These are phyloP conservation scores for Furnarius figulus DNA, from an alignment of 2,113 vertebrate genomes.

Conservation along the genomic window DNA sequence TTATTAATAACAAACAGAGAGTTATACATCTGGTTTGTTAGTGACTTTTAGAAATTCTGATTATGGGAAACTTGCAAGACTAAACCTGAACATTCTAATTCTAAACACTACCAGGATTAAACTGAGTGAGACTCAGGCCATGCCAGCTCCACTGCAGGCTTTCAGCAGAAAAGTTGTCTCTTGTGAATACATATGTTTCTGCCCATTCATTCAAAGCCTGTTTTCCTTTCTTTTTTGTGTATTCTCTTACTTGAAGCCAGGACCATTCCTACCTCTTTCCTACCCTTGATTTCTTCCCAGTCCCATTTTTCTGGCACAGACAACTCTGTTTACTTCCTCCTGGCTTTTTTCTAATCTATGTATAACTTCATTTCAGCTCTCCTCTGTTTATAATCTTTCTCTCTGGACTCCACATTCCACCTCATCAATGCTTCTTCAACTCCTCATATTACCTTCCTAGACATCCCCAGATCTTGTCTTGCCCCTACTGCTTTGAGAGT, in stretches of 20 bases:
- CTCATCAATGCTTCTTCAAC: not conserved
- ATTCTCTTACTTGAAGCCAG: not conserved
- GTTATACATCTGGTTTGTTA: not conserved
- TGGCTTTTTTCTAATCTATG: not conserved
- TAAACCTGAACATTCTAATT: not conserved
- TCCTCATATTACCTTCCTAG: not conserved
- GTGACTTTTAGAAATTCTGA: not conserved
- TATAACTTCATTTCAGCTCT: not conserved
- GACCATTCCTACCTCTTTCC: not conserved
- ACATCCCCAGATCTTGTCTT: not conserved
- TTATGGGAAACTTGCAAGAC: not conserved
- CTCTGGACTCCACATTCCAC: not conserved
- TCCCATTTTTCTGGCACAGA: not conserved
- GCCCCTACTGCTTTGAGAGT: not conserved
- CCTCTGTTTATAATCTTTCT: not conserved
- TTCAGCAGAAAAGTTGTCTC: not conserved
- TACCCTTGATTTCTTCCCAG: not conserved
- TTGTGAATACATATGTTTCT: not conserved
- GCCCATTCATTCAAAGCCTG: not conserved
- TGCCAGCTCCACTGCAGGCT: not conserved
- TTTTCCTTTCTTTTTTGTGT: not conserved
- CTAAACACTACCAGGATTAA: not conserved
- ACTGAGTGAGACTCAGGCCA: not conserved
- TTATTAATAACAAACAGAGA: conserved; percentile 44
- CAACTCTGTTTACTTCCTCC: not conserved